Evolutionary conservation across 2,888 invertebrate genomes (phyloP), one percentile per base, ranked within the genome.

Genomic region (Hirtodrosophila confusa): DNA sequence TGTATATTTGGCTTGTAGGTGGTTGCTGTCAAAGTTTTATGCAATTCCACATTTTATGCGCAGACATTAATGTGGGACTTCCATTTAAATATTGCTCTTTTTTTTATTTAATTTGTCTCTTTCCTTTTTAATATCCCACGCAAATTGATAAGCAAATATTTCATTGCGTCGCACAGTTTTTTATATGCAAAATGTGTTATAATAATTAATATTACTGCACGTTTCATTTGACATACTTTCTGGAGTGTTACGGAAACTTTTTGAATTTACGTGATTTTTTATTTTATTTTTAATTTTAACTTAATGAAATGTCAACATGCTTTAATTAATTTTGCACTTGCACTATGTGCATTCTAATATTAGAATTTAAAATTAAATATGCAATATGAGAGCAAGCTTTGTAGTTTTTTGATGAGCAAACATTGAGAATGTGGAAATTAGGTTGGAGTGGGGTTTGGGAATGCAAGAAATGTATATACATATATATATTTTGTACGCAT

Each of bases 21-120:
- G 17, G 17, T 1, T 56, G 62, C 61, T 70, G 50, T 37, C 36
- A 69, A 84, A 84, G 76, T 76, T 84, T 78, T n/a, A 57, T 69
- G 64, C 69, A 83, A 61, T 64, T 71, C 17, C 33, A 51, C 40
- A 63, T 57, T 64, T 66, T 60, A 53, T 53, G 40, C 41, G 50
- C 23, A 40, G 2, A 49, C 47, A 51, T 69, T 50, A 58, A 55
- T 49, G 33, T 8, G 47, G 47, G 7, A 45, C 11, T 77, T 56
- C 49, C 43, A 53, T 65, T 40, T 43, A 27, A 35, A 33, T 47
- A 17, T 17, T 17, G 50, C 45, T 45, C 33, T 43, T 41, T 49
- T 33, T 37, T 31, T 45, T 35, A 31, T 35, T 47, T 17, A 17
- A 17, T 17, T 17, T 17, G 1, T 2, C 17, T 17, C 17, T 17